These are phyloP conservation scores for Criorhina ranunculi DNA, from an alignment of 2,888 invertebrate genomes.

Conservation along the genomic window DNA sequence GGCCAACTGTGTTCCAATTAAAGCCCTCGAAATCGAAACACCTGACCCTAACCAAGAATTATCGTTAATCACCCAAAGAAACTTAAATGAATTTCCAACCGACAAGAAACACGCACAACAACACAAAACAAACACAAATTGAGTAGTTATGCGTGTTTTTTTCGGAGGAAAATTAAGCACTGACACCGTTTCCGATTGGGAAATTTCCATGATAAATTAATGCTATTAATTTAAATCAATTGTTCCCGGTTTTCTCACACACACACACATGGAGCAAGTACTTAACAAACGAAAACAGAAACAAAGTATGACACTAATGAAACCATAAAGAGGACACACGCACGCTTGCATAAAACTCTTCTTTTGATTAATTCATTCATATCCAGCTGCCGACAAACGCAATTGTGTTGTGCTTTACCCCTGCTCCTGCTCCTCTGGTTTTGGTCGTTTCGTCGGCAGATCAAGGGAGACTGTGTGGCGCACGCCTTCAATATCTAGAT, in stretches of 20 bases:
- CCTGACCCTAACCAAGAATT: conserved; percentile 35
- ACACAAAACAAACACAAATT: too few relatives aligned
- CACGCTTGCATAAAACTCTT: conserved; percentile 46
- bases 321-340: conserved; percentile 63
- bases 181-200: conserved; percentile 68
- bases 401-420: conserved; percentile 27
- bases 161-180: conserved; percentile 31
- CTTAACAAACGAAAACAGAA: conserved; percentile 44
- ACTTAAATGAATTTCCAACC: conserved; percentile 29
- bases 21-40: conserved; percentile 30
- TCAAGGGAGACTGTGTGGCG: conserved; percentile 23
- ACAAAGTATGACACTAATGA: conserved; percentile 72
- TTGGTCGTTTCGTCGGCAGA: conserved; percentile 16
- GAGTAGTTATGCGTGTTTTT: not conserved
- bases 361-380: conserved; percentile 71
- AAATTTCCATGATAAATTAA: conserved; percentile 68
- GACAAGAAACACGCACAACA: conserved; percentile 39
- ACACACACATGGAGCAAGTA: not conserved
- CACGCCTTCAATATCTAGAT: conserved; percentile 45
- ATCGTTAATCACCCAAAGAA: conserved; percentile 46
- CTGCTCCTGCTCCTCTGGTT: not conserved
- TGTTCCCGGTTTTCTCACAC: conserved; percentile 42
- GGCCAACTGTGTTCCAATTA: conserved; percentile 42
- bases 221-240: conserved; percentile 73
- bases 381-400: conserved; percentile 61